phyloP scores from a whole-genome alignment of 1,140 invertebrate species.

The Probaryconus sp. region DNA sequence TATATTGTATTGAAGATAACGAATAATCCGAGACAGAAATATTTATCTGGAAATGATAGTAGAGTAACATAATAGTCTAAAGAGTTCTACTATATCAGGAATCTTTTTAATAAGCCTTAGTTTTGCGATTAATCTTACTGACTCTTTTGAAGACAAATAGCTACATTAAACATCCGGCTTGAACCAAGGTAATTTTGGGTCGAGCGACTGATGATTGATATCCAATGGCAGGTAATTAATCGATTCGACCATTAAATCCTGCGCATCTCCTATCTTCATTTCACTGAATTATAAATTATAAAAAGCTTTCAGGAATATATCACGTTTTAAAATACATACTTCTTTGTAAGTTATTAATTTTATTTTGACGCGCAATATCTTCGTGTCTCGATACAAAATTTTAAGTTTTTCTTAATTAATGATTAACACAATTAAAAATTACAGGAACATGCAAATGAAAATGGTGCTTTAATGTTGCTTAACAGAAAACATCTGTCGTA shows the following conservation, averaged over 20 bases:
- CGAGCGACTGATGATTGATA: slow-evolving; percentile 40
- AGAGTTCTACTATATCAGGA: slow-evolving; percentile 7
- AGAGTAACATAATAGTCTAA: slow-evolving; percentile 6
- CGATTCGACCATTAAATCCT: slow-evolving; percentile 39
- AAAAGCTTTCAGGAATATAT: not conserved
- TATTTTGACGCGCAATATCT: no score
- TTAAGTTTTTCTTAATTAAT: no score
- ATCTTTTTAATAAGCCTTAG: not conserved
- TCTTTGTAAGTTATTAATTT: no score
- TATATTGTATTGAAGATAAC: no score
- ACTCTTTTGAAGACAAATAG: slow-evolving; percentile 36
- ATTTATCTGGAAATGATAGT: no score
- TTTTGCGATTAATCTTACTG: slow-evolving; percentile 19
- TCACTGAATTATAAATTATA: not conserved
- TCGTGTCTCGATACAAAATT: no score
- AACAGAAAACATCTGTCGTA: no score
- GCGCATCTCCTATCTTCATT: slow-evolving; percentile 11
- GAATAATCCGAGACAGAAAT: no score
- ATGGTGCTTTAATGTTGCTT: not conserved
- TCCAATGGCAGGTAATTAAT: slow-evolving; percentile 38
- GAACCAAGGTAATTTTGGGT: slow-evolving; percentile 19
- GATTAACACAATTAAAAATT: no score
- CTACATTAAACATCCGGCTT: slow-evolving; percentile 28
- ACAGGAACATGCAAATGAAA: no score
- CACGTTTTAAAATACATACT: no score